Percentiles rank a stretch among this genome's conserved stretches.
These are phyloP conservation scores for Microctonus hyperodae DNA, from an alignment of 2,888 invertebrate species.

Conservation along the genomic window DNA sequence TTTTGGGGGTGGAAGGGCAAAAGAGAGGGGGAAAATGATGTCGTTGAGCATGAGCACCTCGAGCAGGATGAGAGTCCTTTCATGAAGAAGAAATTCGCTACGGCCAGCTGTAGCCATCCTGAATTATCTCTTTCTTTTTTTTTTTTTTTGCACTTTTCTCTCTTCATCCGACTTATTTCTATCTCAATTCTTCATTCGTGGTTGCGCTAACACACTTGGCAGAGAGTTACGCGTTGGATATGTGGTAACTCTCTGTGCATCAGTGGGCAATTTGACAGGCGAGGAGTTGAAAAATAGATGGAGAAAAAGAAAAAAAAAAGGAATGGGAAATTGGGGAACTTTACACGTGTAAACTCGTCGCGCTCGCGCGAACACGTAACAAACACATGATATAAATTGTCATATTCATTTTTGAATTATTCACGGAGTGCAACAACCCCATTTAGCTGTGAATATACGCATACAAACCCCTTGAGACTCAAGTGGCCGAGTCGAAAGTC, in stretches of 20 bases:
- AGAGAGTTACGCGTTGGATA: neutral
- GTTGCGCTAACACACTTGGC: conserved; percentile 25
- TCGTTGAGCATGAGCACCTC: conserved; percentile 30
- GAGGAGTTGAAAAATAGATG: neutral
- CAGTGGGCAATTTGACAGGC: conserved; percentile 26
- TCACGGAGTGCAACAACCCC: conserved; percentile 42
- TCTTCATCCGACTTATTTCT: conserved; percentile 14
- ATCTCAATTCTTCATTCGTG: conserved; percentile 24
- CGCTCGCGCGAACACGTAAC: conserved; percentile 32
- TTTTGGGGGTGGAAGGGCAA: neutral
- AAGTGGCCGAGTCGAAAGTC: conserved; percentile 42
- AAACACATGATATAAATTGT: conserved; percentile 30
- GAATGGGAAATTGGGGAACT: conserved; percentile 6
- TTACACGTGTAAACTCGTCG: conserved; percentile 40
- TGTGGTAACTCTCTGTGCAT: conserved; percentile 15
- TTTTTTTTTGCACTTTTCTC: no score
- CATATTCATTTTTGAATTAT: conserved; percentile 46
- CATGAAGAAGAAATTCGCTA: conserved; percentile 55
- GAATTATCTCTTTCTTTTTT: conserved; percentile 1
- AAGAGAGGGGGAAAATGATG: neutral
- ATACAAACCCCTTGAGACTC: conserved; percentile 37
- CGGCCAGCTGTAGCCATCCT: conserved; percentile 57
- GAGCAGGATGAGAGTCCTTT: conserved; percentile 40
- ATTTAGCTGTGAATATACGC: neutral
- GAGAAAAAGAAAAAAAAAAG: neutral